phyloP scores from a whole-genome alignment of 2,888 invertebrate genomes.

The Baronia brevicornis region DNA sequence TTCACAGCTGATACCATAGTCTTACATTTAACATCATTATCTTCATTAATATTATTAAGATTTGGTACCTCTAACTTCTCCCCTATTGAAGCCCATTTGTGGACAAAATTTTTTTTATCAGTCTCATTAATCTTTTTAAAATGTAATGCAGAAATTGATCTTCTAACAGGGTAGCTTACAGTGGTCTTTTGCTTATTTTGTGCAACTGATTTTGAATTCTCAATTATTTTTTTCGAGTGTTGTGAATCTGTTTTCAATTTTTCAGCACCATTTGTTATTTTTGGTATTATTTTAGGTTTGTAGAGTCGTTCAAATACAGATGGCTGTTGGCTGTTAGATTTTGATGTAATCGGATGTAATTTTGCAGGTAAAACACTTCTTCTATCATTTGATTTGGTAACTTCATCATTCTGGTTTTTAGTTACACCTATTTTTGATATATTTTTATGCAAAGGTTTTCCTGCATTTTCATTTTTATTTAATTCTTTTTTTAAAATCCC shows the following conservation, averaged over 20 bases:
- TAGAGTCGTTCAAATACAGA: slow-evolving; percentile 60
- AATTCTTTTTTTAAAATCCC: background rate
- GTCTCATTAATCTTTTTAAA: slow-evolving; percentile 51
- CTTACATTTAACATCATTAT: slow-evolving; percentile 36
- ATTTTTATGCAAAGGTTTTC: too few species aligned
- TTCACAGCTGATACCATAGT: slow-evolving; percentile 51
- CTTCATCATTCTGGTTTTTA: background rate
- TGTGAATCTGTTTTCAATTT: slow-evolving; percentile 41
- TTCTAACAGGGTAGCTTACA: slow-evolving; percentile 34
- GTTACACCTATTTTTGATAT: background rate
- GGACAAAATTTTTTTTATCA: slow-evolving; percentile 50
- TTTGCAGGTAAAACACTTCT: slow-evolving; percentile 31
- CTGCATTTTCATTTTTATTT: too few species aligned
- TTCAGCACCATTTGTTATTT: slow-evolving; percentile 27
- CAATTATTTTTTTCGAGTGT: slow-evolving; percentile 42
- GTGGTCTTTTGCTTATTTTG: slow-evolving; percentile 43
- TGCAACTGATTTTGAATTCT: slow-evolving; percentile 32
- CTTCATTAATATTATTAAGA: slow-evolving; percentile 44
- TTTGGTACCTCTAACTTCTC: slow-evolving; percentile 48
- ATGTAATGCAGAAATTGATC: slow-evolving; percentile 68
- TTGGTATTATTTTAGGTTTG: slow-evolving; percentile 41
- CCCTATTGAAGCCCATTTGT: slow-evolving; percentile 59
- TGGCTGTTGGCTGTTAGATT: slow-evolving; percentile 23
- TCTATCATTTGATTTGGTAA: slow-evolving; percentile 20
- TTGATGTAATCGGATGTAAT: slow-evolving; percentile 12